Evolutionary conservation across 2,113 vertebrate genomes (phyloP).

Genomic region (Ameiurus melas): DNA sequence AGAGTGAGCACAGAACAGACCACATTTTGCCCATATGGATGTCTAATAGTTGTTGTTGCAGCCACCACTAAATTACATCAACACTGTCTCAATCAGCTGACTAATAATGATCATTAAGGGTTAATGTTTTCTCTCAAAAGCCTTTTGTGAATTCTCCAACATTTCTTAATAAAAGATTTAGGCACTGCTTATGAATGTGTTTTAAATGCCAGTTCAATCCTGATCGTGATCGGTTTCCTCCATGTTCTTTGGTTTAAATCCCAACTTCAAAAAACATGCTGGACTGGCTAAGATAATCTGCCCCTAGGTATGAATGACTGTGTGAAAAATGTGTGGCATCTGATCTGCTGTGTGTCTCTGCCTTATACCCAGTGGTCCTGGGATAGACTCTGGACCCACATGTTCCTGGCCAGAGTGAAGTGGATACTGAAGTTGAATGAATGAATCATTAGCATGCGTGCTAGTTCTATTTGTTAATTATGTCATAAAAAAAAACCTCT

Average conservation of each 20-base stretch:
- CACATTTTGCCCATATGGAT: not conserved
- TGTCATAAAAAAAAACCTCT: no score
- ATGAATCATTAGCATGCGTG: not conserved
- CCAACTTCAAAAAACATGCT: no score
- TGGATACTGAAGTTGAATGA: not conserved
- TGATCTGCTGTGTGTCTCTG: not conserved
- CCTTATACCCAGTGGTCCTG: not conserved
- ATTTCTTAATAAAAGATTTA: not conserved
- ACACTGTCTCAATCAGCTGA: not conserved
- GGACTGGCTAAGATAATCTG: no score
- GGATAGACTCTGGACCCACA: not conserved
- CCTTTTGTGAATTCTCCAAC: not conserved
- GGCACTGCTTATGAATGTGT: not conserved
- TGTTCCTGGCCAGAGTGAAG: not conserved
- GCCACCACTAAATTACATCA: not conserved
- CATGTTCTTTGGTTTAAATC: not conserved
- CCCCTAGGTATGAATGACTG: not conserved
- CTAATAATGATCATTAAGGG: not conserved
- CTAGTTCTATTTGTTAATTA: not conserved
- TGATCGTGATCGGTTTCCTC: not conserved
- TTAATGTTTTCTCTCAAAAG: not conserved
- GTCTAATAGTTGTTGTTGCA: not conserved
- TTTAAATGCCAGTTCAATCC: not conserved
- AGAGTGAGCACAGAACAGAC: not conserved
- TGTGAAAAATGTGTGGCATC: not conserved